Conservation (phyloP, 2,888 invertebrate genomes). For the Cremastinae sp. region DNA sequence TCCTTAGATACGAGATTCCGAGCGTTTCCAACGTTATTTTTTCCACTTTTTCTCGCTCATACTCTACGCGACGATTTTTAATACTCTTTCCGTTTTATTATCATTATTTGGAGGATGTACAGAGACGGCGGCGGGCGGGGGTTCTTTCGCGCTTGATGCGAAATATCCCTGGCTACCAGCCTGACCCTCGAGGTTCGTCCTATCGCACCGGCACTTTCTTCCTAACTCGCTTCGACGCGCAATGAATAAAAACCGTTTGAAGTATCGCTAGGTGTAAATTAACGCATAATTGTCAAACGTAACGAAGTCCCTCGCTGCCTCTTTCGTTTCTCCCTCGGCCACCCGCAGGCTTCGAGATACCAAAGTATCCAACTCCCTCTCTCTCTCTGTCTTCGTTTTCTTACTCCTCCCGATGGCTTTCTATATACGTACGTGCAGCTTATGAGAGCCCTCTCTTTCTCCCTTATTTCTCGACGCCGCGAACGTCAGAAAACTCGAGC, state of each 20-base stretch:
- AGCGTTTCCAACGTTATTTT: slow-evolving; percentile 12
- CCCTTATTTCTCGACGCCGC: slow-evolving; percentile 45
- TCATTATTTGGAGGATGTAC: slow-evolving; percentile 24
- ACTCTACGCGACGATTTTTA: slow-evolving; percentile 32
- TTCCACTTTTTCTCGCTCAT: slow-evolving; percentile 3
- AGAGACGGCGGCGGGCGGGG: slow-evolving; percentile 9
- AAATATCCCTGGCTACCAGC: slow-evolving; percentile 55
- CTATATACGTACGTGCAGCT: slow-evolving; percentile 23
- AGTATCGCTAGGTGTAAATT: slow-evolving; percentile 80
- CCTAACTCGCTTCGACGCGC: slow-evolving; percentile 76
- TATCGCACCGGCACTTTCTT: slow-evolving; percentile 62
- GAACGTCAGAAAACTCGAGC: slow-evolving; percentile 56
- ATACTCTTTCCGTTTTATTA: slow-evolving; percentile 27
- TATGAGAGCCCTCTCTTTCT: slow-evolving; percentile 53
- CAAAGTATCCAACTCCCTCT: slow-evolving; percentile 63
- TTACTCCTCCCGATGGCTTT: slow-evolving; percentile 31
- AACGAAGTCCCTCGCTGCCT: slow-evolving; percentile 69
- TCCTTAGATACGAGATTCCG: slow-evolving; percentile 60
- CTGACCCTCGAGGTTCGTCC: slow-evolving; percentile 43
- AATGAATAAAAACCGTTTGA: slow-evolving; percentile 81
- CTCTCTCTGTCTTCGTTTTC: slow-evolving; percentile 53
- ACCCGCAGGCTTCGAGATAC: slow-evolving; percentile 53
- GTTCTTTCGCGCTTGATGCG: slow-evolving; percentile 30
- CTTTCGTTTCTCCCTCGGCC: slow-evolving; percentile 1
- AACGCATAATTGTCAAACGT: slow-evolving; percentile 81